These are phyloP conservation scores for Manis crassicaudata DNA, from an alignment of 2,797 vertebrate genomes.

Conservation along the genomic window DNA sequence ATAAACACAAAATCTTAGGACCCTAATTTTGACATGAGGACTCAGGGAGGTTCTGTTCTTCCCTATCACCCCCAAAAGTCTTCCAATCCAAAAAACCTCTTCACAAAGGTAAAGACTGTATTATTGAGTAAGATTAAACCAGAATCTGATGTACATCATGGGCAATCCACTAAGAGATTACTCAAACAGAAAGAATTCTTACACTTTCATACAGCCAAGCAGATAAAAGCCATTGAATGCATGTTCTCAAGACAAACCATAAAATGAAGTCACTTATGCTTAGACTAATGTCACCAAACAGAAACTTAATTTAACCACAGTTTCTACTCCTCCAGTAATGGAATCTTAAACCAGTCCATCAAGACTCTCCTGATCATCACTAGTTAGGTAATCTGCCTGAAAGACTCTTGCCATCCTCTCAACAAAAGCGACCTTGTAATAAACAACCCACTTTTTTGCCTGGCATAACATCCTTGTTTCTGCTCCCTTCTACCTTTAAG, in stretches of 20 bases:
- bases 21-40: background rate
- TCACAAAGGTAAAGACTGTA: background rate
- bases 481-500: background rate
- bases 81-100: background rate
- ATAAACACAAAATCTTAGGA: background rate
- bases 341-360: background rate
- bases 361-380: background rate
- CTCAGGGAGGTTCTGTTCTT: background rate
- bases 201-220: background rate
- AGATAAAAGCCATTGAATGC: background rate
- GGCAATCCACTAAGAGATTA: background rate
- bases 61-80: background rate
- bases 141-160: background rate
- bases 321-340: background rate
- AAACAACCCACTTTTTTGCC: background rate
- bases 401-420: background rate
- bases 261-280: background rate
- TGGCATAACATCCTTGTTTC: background rate
- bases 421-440: background rate
- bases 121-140: background rate
- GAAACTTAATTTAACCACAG: background rate
- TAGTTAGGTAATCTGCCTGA: background rate
- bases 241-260: background rate
- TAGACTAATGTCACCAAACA: background rate
- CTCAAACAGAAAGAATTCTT: background rate